Conservation (phyloP, 53 echinoderm and acorn worm genomes). For the Mesocentrotus franciscanus region DNA sequence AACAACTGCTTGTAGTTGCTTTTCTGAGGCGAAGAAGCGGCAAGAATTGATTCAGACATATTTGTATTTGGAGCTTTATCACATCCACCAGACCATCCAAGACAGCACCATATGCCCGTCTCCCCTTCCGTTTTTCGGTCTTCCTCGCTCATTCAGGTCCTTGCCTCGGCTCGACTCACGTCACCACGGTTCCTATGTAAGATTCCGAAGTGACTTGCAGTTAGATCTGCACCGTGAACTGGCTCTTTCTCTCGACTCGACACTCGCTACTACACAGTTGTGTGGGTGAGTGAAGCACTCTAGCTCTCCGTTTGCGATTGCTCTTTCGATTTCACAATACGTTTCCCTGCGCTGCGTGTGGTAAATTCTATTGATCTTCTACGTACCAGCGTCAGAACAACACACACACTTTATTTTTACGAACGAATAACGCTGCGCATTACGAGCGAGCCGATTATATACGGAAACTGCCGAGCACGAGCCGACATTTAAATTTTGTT, state of each 20-base stretch:
- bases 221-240: neutral
- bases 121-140: conserved; percentile 34
- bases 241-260: neutral
- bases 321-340: conserved; percentile 39
- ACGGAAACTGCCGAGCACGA: conserved; percentile 54
- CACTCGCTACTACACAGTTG: neutral
- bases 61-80: conserved; percentile 58
- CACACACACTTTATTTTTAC: too few species aligned
- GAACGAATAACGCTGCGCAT: neutral
- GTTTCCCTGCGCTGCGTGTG: neutral
- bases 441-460: neutral
- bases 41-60: conserved; percentile 78
- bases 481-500: conserved; percentile 34
- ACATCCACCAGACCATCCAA: conserved; percentile 68
- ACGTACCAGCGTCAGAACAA: neutral
- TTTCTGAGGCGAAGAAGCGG: conserved; percentile 77
- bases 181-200: conserved; percentile 11
- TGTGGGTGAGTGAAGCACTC: neutral
- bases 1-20: conserved; percentile 75
- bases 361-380: conserved; percentile 37
- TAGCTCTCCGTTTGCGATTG: too few species aligned
- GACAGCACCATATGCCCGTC: conserved; percentile 71
- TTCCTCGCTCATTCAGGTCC: conserved; percentile 64
- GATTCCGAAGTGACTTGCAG: neutral
- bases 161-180: neutral